A percentile compares a stretch with the other conserved stretches of the same genome.
Conservation (phyloP, 1,140 invertebrate species). For the Hypothenemus hampei region DNA sequence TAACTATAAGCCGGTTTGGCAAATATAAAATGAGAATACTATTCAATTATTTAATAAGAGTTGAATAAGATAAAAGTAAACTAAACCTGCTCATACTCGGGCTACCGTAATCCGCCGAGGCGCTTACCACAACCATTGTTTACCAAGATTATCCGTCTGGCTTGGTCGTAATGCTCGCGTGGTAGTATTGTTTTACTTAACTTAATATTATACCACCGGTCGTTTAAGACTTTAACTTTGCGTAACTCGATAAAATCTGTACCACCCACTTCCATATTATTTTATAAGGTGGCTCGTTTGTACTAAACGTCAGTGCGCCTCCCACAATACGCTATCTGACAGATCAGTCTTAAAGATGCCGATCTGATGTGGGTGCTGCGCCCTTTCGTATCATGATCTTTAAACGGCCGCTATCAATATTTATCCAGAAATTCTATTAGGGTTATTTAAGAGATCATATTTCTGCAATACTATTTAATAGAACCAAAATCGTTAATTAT, state of each 20-base stretch:
- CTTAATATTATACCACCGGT: slow-evolving; percentile 22
- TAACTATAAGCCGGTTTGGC: no score
- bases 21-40: no score
- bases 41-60: no score
- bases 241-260: slow-evolving; percentile 25
- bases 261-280: slow-evolving; percentile 25
- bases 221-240: slow-evolving; percentile 24
- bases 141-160: slow-evolving; percentile 14
- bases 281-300: slow-evolving; percentile 27
- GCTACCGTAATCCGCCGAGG: slow-evolving; percentile 22
- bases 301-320: slow-evolving; percentile 15
- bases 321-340: slow-evolving; percentile 13
- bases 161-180: slow-evolving; percentile 15
- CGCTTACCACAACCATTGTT: slow-evolving; percentile 24
- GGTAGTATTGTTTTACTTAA: slow-evolving; percentile 27
- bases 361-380: slow-evolving; percentile 13
- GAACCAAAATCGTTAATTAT: no score
- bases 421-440: no score
- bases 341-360: slow-evolving; percentile 21
- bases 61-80: no score
- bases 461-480: no score
- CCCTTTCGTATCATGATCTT: no score
- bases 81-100: no score
- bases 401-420: no score
- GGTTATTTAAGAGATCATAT: no score